phyloP scores from a whole-genome alignment of 2,113 vertebrate species.

The Rhynchomys soricoides region DNA sequence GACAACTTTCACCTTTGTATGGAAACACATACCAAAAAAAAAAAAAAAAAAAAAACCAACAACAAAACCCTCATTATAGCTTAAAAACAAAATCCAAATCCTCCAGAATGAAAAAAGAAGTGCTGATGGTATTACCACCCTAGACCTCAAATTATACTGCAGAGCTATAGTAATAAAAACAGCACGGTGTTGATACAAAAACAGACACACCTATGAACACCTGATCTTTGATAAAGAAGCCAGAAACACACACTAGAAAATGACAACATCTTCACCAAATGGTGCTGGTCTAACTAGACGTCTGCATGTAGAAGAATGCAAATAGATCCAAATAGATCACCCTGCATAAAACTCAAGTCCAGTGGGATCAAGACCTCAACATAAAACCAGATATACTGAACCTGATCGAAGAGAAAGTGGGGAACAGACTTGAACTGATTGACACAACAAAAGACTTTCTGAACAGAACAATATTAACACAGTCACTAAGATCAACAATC shows the following conservation, averaged over 20 bases:
- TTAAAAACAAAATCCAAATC: background rate
- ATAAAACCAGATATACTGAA: background rate
- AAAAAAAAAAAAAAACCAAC: no score
- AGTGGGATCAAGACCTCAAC: background rate
- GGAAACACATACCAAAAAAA: background rate
- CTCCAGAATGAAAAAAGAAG: background rate
- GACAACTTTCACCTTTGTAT: background rate
- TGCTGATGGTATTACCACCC: no score
- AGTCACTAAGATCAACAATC: background rate
- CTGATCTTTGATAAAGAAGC: background rate
- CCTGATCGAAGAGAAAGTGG: background rate
- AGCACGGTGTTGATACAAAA: background rate
- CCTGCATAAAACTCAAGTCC: background rate
- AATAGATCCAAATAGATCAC: background rate
- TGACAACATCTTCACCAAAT: background rate
- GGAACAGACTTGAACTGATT: background rate
- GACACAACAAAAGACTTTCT: background rate
- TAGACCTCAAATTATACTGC: background rate
- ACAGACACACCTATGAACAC: background rate
- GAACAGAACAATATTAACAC: background rate
- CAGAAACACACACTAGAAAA: background rate
- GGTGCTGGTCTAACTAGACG: background rate
- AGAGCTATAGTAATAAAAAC: background rate
- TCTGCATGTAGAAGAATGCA: background rate
- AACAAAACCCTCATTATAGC: background rate